phyloP scores from a whole-genome alignment of 2,797 vertebrate genomes.

The Mycteria americana region DNA sequence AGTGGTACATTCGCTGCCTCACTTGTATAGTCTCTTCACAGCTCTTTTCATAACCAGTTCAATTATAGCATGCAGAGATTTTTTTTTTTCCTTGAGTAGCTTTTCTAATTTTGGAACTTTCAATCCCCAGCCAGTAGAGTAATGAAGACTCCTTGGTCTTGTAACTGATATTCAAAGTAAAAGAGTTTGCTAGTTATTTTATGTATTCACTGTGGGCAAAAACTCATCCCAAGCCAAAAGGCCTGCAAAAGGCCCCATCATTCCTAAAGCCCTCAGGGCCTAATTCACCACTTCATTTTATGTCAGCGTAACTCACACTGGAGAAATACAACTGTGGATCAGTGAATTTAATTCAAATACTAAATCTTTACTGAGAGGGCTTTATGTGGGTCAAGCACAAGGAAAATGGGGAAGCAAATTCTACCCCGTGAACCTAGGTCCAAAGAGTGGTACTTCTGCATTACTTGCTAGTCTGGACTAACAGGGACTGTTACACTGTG shows the following conservation, averaged over 20 bases:
- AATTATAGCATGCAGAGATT: constrained; percentile 47
- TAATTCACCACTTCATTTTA: constrained; percentile 36
- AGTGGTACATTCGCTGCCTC: constrained; percentile 17
- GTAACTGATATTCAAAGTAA: constrained; percentile 47
- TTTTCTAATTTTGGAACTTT: constrained; percentile 46
- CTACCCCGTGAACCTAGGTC: not conserved
- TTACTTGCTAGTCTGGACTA: not conserved
- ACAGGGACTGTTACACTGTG: not conserved
- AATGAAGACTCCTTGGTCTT: constrained; percentile 44
- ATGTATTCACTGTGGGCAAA: constrained; percentile 46
- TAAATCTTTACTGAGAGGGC: constrained; percentile 21
- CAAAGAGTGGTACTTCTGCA: not conserved
- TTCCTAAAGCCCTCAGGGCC: constrained; percentile 44
- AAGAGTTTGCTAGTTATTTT: constrained; percentile 60
- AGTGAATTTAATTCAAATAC: constrained; percentile 46
- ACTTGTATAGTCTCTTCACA: constrained; percentile 49
- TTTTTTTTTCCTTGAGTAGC: constrained; percentile 28
- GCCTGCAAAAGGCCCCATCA: constrained; percentile 28
- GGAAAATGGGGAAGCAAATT: not conserved
- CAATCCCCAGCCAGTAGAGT: constrained; percentile 35
- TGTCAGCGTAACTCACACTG: constrained; percentile 36
- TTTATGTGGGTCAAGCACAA: constrained; percentile 59
- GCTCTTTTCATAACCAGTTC: constrained; percentile 53
- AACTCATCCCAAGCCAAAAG: constrained; percentile 28
- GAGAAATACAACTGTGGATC: constrained; percentile 31